phyloP scores from a whole-genome alignment of 2,113 vertebrate species.

The Puffinus mauretanicus region DNA sequence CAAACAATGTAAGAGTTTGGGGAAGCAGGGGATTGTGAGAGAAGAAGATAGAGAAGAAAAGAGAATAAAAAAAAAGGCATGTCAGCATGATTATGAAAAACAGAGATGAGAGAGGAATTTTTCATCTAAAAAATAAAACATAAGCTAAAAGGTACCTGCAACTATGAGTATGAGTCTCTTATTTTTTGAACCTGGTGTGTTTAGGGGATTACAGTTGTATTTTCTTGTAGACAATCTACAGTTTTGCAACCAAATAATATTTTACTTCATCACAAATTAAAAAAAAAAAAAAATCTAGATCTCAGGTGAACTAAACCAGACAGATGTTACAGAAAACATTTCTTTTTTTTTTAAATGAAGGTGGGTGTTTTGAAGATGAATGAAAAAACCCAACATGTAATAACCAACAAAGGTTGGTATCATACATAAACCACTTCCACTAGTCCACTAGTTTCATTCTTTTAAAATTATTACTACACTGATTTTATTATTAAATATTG shows the following conservation, averaged over 20 bases:
- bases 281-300: neutral
- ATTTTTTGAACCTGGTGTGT: neutral
- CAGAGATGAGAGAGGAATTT: neutral
- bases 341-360: neutral
- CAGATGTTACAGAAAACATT: neutral
- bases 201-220: neutral
- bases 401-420: neutral
- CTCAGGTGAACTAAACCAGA: neutral
- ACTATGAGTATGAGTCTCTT: accelerated
- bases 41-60: neutral
- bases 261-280: neutral
- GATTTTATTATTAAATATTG: neutral
- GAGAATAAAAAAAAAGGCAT: neutral
- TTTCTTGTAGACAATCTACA: neutral
- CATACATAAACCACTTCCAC: neutral
- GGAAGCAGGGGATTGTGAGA: neutral
- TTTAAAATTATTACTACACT: neutral
- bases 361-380: neutral
- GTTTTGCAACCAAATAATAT: neutral
- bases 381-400: neutral
- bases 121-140: neutral
- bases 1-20: neutral
- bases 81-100: neutral
- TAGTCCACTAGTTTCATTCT: accelerated
- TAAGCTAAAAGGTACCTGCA: neutral